Conservation (phyloP, 2,888 invertebrate genomes). For the Labia minor region DNA sequence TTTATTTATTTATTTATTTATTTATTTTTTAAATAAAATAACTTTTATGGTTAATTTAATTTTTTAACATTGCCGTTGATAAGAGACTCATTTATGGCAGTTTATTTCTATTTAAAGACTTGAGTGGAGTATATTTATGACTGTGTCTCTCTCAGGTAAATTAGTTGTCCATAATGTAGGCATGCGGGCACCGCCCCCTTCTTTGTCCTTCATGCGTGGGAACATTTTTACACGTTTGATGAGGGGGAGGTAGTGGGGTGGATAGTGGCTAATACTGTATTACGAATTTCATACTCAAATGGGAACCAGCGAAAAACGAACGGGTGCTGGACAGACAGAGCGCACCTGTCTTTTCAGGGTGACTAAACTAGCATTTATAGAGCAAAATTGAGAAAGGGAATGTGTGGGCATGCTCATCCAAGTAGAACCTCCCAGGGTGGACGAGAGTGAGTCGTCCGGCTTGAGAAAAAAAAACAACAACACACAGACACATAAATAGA, state of each 20-base stretch:
- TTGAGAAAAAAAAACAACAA: no score
- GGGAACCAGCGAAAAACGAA: neutral
- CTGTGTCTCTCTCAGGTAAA: neutral
- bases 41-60: neutral
- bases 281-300: neutral
- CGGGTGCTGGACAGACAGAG: neutral
- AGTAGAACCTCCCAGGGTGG: neutral
- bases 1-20: no score
- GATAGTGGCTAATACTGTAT: neutral
- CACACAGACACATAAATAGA: no score
- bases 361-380: neutral
- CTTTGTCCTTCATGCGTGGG: slow-evolving; percentile 6
- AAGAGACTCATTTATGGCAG: neutral
- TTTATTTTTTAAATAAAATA: no score
- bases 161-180: slow-evolving; percentile 8
- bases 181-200: neutral
- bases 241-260: no score
- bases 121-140: neutral
- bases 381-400: neutral
- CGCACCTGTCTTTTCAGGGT: neutral
- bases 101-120: neutral
- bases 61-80: neutral
- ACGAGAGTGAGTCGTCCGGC: no score
- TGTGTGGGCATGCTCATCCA: neutral
- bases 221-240: neutral